Base-by-base conservation (phyloP, 2,888 invertebrate species). In the Ephialtes manifestator region DNA sequence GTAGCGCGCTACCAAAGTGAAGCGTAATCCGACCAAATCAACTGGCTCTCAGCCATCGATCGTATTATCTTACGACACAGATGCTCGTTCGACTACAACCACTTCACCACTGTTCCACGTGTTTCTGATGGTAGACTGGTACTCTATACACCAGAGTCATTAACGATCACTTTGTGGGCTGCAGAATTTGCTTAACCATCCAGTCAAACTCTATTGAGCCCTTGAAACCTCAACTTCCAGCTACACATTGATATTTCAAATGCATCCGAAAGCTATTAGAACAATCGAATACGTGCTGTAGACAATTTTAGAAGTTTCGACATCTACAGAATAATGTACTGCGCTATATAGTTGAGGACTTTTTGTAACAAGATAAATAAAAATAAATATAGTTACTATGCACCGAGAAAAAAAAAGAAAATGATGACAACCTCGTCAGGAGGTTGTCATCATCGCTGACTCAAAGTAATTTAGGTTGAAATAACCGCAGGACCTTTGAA, bases 1-100 rank as follows among this genome's bases (percentile, higher is more conserved):
- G 35, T 53, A 71, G 48, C 15, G 48, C 63, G 31, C 39, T 39
- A 43, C 65, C 65, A 65, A 65, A 65, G 65, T 20, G 39, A 65
- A 65, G 39, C 65, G 65, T 65, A 63, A 63, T 75, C 74, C 74
- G 18, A 63, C 46, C 74, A 48, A 75, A 75, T 75, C 74, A 63
- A 75, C 60, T 71, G 74, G 74, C 60, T 75, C 58, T 35, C 74
- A 15, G 74, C 48, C 60, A 75, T 75, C 74, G 74, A 75, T 75
- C 74, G 74, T 63, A 75, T 75, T 75, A 75, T 75, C 74, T 63
- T 51, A 51, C 74, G 35, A 63, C 48, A 63, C 63, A 63, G 60
- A 35, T 63, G 31, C 46, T 24, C 60, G 48, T 31, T 15, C 60
- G 74, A 51, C 53, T 75, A 35, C 60, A 60, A 75, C 48, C 31